Base-by-base conservation (phyloP, 2,888 invertebrate genomes). In the Athetis lepigone region DNA sequence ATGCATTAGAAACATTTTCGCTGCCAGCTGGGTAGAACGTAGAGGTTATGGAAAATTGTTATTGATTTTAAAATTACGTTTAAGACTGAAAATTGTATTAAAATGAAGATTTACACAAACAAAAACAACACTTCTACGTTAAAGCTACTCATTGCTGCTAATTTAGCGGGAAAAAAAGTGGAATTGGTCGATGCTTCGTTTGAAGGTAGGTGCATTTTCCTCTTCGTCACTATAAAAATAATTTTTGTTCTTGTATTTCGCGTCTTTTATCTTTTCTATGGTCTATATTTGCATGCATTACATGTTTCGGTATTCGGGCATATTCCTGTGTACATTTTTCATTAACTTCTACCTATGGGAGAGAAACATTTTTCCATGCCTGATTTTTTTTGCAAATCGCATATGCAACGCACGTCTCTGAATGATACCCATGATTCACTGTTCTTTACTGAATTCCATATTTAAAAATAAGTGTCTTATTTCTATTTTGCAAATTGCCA, bases 41-140 rank as follows among this genome's bases (percentile, higher is more conserved):
- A 51, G 67, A 79, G 79, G 79, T 80, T 80, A 80, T 80, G 79
- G 80, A 46, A 73, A 80, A 74, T 60, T 75, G 65, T 71, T 70
- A 66, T 77, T 76, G 55, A 68, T 70, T 50, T 63, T 49, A 59
- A 71, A 64, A 56, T 42, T 67, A 72, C 61, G 6, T 59, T 75
- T 73, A 80, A 70, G 79, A 80, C 80, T 79, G 72, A 78, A 80
- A 77, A 75, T 58, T 80, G 70, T 74, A 75, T 76, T 68, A 67
- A 96, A 93, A 97, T 97, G 96, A 96, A 96, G 85, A 95, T 97
- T 73, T 96, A 96, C 75, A 97, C 97, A 9, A 98, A 98, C 85
- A 96, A 97, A 83, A 97, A 96, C 80, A 98, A 98, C 90, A 97
- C 97, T 29, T 96, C 97, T 19, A 96, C 97, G 21, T 92, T 98